phyloP scores from a whole-genome alignment of 2,888 invertebrate species.

The Parochlus steinenii region DNA sequence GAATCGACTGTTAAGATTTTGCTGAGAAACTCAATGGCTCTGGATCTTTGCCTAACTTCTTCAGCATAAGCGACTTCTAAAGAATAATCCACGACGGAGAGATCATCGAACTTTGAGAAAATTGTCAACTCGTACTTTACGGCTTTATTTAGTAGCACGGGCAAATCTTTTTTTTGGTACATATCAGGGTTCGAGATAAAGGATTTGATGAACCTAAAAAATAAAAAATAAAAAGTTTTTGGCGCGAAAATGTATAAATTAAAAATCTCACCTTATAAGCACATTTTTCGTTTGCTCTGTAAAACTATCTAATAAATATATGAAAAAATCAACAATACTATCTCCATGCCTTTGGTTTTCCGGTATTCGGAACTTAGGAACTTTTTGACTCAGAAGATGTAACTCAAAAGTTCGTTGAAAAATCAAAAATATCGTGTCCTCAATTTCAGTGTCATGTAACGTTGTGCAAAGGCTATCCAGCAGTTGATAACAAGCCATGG shows the following conservation, averaged over 20 bases:
- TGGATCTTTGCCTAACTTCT: slow-evolving; percentile 6
- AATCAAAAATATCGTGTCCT: slow-evolving; percentile 5
- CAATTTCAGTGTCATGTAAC: slow-evolving; percentile 8
- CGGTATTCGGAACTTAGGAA: not conserved
- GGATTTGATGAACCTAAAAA: slow-evolving; percentile 10
- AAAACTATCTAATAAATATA: slow-evolving; percentile 5
- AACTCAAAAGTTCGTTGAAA: slow-evolving; percentile 7
- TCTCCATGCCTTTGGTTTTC: slow-evolving; percentile 5
- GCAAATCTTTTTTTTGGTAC: slow-evolving; percentile 7
- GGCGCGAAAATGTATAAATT: no score
- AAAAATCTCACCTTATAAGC: no score
- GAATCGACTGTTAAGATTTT: slow-evolving; percentile 5
- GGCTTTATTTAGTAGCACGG: slow-evolving; percentile 6
- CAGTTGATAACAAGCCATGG: slow-evolving; percentile 8
- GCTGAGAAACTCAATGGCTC: slow-evolving; percentile 3
- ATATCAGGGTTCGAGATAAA: slow-evolving; percentile 8
- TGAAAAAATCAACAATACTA: slow-evolving; percentile 6
- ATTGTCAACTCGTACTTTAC: slow-evolving; percentile 10
- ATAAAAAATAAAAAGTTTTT: no score
- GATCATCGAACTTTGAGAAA: slow-evolving; percentile 7
- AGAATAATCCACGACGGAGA: slow-evolving; percentile 7
- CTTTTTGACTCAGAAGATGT: slow-evolving; percentile 4
- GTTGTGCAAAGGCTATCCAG: slow-evolving; percentile 5
- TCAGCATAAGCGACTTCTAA: slow-evolving; percentile 1
- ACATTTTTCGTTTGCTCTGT: slow-evolving; percentile 9